Base-by-base conservation (phyloP, 2,797 vertebrate species). In the Phalloptychus januarius region DNA sequence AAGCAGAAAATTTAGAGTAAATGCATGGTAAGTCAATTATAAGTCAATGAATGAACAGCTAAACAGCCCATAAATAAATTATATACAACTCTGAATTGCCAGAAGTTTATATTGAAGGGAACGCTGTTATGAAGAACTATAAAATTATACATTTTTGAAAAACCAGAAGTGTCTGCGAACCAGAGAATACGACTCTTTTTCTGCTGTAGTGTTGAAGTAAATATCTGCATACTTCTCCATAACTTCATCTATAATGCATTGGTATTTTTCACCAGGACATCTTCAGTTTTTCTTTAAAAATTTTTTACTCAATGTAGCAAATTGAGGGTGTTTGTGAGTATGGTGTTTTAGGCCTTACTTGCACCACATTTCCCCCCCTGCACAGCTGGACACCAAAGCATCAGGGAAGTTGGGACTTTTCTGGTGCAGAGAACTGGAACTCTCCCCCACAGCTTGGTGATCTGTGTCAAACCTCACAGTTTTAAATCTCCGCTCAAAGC, bases 341-440 rank as follows among this genome's bases (percentile, higher is more conserved):
- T 48, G 36, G 65, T 75, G 81, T 74, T 74, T 52, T 65, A 76
- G 50, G 78, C 48, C 63, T 85, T 52, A 61, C 69, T 73, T 72
- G 74, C 70, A 67, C 72, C 74, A 85, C 77, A 73, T 82, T 83
- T 83, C 73, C 79, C 72, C 46, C n/a, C 7, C 75, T 75, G 67
- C 82, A 75, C 88, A 91, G 86, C 85, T 82, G 87, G 84, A 82
- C 72, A 44, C 28, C 7, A 45, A 78, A 72, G 79, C 50, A 10
- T 58, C 33, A 46, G 46, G 40, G 28, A 42, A 79, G 85, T 79
- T 4, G 10, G 70, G 83, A 82, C 83, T 82, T 48, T 75, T 15
- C 20, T 70, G 76, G 79, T 74, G 74, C 83, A 86, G 79, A 75
- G 80, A 77, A 88, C 44, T 88, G 88, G 74, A 88, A 87, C 84